Conservation (phyloP, 1,140 invertebrate species). For the Rhyzopertha dominica region DNA sequence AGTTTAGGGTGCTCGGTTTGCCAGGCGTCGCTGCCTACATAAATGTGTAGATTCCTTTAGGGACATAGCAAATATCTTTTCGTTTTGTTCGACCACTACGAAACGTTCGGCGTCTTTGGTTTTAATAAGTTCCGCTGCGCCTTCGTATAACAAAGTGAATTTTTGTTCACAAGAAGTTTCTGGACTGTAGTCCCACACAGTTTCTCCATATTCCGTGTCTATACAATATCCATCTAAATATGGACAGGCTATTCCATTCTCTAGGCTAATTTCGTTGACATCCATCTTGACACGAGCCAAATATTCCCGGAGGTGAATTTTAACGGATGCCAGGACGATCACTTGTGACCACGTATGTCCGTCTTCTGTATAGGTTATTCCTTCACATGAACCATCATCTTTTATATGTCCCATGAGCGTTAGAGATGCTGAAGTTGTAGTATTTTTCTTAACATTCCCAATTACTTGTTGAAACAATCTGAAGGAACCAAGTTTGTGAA, state of each 20-base stretch:
- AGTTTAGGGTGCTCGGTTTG: constrained; percentile 13
- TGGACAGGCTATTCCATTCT: constrained; percentile 9
- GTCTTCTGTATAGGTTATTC: constrained; percentile 9
- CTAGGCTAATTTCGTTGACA: constrained; percentile 9
- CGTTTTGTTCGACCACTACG: constrained; percentile 5
- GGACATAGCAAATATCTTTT: constrained; percentile 10
- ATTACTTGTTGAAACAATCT: constrained; percentile 10
- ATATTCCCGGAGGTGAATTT: constrained; percentile 10
- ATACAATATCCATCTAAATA: constrained; percentile 14
- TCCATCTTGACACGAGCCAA: constrained; percentile 10
- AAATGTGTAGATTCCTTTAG: neutral
- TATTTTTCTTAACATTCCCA: neutral
- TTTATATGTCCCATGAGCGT: constrained; percentile 4
- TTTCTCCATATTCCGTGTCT: constrained; percentile 8
- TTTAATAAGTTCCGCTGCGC: neutral
- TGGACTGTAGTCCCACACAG: constrained; percentile 6
- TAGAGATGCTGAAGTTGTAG: constrained; percentile 4
- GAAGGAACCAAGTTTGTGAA: constrained; percentile 12
- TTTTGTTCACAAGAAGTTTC: neutral
- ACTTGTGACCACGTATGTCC: constrained; percentile 12
- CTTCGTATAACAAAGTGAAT: neutral
- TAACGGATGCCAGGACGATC: constrained; percentile 9
- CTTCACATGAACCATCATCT: constrained; percentile 4
- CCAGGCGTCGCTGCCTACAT: constrained; percentile 5
- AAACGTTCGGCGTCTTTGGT: neutral